Conservation (phyloP, 2,797 vertebrate species). For the Pangasius sanitwongsei region DNA sequence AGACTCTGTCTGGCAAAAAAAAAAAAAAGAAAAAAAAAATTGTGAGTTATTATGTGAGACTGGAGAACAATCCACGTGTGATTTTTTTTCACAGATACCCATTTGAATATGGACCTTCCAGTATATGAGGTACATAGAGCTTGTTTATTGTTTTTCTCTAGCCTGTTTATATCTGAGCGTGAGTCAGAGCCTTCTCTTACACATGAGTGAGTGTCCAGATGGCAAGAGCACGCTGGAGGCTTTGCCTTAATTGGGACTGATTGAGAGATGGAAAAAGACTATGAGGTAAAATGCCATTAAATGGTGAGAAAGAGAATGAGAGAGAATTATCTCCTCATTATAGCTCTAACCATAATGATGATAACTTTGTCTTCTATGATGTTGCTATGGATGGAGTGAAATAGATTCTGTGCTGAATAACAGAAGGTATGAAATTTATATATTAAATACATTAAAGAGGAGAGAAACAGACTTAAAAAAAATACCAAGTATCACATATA, state of each 20-base stretch:
- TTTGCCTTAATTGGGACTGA: slow-evolving; percentile 51
- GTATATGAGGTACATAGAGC: slow-evolving; percentile 21
- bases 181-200: slow-evolving; percentile 57
- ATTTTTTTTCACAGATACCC: not conserved
- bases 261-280: slow-evolving; percentile 36
- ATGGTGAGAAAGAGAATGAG: slow-evolving; percentile 9
- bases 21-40: not conserved
- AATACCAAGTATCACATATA: not conserved
- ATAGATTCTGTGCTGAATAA: not conserved
- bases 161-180: slow-evolving; percentile 53
- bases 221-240: slow-evolving; percentile 43
- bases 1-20: not conserved
- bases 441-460: not conserved
- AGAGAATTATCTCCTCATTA: slow-evolving; percentile 19
- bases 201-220: slow-evolving; percentile 63
- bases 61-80: not conserved
- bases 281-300: slow-evolving; percentile 39
- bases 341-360: not conserved
- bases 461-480: not conserved
- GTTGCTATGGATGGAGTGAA: not conserved
- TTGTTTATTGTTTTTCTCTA: slow-evolving; percentile 40
- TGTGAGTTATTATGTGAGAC: not conserved
- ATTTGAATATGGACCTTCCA: slow-evolving; percentile 13
- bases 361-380: not conserved
- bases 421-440: not conserved